Evolutionary conservation across 2,113 vertebrate genomes (phyloP).

Genomic region (Ibidorhyncha struthersii): DNA sequence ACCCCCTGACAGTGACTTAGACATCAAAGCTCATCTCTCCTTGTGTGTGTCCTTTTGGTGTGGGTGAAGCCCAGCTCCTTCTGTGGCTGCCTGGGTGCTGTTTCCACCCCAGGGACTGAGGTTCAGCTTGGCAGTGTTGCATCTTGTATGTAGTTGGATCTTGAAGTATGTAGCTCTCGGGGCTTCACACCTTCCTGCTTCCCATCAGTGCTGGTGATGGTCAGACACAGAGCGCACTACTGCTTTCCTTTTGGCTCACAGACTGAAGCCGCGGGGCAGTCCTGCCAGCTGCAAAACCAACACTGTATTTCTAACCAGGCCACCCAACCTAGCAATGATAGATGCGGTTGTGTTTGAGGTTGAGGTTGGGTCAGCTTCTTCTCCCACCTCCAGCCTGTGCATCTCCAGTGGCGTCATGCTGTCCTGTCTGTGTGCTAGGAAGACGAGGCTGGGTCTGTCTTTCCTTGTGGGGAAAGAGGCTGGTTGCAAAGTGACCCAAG

Average conservation of each 20-base stretch:
- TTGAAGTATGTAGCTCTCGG: accelerated
- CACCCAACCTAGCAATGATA: not conserved
- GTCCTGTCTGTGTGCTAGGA: not conserved
- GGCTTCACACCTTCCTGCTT: not conserved
- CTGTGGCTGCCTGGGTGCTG: no score
- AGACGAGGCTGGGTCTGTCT: not conserved
- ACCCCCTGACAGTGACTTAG: not conserved
- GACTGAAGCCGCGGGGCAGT: accelerated
- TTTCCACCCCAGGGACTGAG: not conserved
- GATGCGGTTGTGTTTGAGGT: not conserved
- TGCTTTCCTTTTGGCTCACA: not conserved
- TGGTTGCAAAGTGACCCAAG: not conserved
- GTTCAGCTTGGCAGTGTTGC: not conserved
- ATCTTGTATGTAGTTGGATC: not conserved
- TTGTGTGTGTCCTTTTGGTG: not conserved
- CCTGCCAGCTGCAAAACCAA: not conserved
- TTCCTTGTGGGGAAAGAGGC: not conserved
- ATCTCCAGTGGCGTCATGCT: not conserved
- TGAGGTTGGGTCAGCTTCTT: not conserved
- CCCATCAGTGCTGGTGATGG: accelerated
- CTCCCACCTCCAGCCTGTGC: not conserved
- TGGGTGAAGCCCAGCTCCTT: not conserved
- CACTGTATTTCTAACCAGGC: not conserved
- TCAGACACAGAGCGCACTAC: accelerated
- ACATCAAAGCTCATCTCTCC: not conserved